phyloP scores from a whole-genome alignment of 2,888 invertebrate genomes.

The Eupithecia vulgata region DNA sequence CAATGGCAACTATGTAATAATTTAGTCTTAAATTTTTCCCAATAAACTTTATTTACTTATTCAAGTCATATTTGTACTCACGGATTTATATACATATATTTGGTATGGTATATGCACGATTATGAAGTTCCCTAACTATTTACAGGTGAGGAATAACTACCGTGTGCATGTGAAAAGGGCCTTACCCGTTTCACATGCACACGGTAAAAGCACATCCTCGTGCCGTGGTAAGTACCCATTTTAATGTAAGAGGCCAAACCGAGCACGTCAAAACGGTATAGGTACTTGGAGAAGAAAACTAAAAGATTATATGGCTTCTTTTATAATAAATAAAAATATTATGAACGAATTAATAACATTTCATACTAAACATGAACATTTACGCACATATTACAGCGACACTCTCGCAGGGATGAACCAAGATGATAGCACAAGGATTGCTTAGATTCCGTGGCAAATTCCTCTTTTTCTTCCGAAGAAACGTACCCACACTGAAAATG shows the following conservation, averaged over 20 bases:
- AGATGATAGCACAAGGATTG: conserved; percentile 59
- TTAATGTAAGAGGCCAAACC: background rate
- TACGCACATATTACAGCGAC: conserved; percentile 61
- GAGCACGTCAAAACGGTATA: background rate
- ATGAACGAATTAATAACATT: background rate
- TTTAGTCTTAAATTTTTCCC: no score
- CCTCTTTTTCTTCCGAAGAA: conserved; percentile 41
- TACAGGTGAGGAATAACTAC: no score
- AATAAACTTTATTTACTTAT: background rate
- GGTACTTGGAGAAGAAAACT: background rate
- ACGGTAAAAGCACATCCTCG: no score
- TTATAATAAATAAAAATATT: background rate
- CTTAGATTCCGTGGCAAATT: conserved; percentile 43
- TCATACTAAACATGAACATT: conserved; percentile 47
- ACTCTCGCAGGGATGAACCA: conserved; percentile 58
- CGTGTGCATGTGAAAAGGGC: no score
- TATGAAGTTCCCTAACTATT: no score
- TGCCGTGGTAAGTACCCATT: background rate
- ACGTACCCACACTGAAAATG: conserved; percentile 64
- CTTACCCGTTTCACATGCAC: no score
- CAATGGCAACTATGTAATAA: background rate
- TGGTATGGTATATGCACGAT: no score
- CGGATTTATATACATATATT: no score
- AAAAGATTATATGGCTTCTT: background rate
- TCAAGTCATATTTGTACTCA: no score